Conservation (phyloP, 1,140 invertebrate genomes). For the Diuraphis noxia region DNA sequence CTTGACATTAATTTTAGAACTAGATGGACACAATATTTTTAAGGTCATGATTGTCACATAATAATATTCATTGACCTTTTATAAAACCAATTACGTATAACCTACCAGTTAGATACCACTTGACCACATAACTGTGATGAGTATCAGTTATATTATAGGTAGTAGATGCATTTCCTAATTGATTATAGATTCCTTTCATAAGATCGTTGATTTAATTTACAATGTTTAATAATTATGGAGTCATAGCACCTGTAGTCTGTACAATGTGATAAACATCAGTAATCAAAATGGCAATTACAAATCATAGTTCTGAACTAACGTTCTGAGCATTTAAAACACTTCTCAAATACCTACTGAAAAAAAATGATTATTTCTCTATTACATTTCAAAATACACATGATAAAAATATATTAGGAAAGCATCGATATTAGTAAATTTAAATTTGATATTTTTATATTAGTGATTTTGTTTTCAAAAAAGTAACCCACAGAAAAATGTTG, state of each 20-base stretch:
- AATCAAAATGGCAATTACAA: too few relatives aligned
- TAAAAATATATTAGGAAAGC: too few relatives aligned
- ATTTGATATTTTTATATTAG: too few relatives aligned
- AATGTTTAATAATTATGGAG: background rate
- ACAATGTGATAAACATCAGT: background rate
- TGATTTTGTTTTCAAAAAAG: too few relatives aligned
- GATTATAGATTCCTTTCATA: background rate
- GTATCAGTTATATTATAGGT: background rate
- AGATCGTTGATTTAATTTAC: background rate
- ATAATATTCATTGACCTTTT: background rate
- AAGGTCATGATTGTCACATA: background rate
- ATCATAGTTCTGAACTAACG: too few relatives aligned
- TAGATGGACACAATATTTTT: background rate
- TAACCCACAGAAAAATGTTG: too few relatives aligned
- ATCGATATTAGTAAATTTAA: too few relatives aligned
- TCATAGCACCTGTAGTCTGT: background rate
- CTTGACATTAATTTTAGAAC: background rate
- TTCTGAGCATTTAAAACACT: too few relatives aligned
- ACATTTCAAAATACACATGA: too few relatives aligned
- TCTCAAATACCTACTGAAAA: too few relatives aligned
- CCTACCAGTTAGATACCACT: background rate
- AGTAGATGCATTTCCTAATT: background rate
- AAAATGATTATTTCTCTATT: too few relatives aligned
- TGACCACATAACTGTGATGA: background rate
- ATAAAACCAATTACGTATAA: background rate